Base-by-base conservation (phyloP, 2,113 vertebrate species). In the Thamnophis sirtalis region DNA sequence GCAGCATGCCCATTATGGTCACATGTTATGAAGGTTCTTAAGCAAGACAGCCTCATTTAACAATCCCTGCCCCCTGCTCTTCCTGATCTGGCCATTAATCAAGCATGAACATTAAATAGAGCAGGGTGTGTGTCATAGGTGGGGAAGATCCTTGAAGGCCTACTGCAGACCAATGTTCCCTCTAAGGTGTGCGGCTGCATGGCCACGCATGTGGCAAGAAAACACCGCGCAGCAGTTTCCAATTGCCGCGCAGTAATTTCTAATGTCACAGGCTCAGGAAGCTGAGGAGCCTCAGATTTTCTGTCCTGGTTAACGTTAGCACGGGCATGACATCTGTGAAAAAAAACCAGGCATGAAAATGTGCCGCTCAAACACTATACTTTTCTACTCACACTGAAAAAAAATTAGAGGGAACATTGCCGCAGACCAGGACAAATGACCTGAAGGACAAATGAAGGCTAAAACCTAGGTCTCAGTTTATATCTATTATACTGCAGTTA, bases 391-490 rank as follows among this genome's bases (percentile, higher is more conserved):
- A n/a, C n/a, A n/a, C n/a, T n/a, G n/a, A n/a, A n/a, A n/a, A n/a
- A n/a, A n/a, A n/a, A n/a, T n/a, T n/a, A n/a, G n/a, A n/a, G n/a
- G n/a, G n/a, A n/a, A n/a, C n/a, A n/a, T n/a, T n/a, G n/a, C n/a
- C n/a, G 28, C 28, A 68, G 60, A 68, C 28, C 28, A 68, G 26
- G 28, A 6, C 6, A 73, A 38, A 38, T 80, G 68, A 80, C 68
- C 4, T 43, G 43, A 43, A 43, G 43, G 43, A 68, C 73, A 43
- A 80, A 80, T 43, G 17, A 80, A 80, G n/a, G 17, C 48, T 91
- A 88, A 88, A 55, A 84, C 56, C 56, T 92, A 95, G 54, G 28
- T 94, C 51, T 84, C 93, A 86, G 63, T 88, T 56, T 48, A 90
- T 13, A 28, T 55, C 51, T 19, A 90, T 80, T 80, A 51, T 48